Percentiles rank a stretch among this genome's conserved stretches.
Conservation (phyloP, 2,113 vertebrate genomes). For the Colius striatus region DNA sequence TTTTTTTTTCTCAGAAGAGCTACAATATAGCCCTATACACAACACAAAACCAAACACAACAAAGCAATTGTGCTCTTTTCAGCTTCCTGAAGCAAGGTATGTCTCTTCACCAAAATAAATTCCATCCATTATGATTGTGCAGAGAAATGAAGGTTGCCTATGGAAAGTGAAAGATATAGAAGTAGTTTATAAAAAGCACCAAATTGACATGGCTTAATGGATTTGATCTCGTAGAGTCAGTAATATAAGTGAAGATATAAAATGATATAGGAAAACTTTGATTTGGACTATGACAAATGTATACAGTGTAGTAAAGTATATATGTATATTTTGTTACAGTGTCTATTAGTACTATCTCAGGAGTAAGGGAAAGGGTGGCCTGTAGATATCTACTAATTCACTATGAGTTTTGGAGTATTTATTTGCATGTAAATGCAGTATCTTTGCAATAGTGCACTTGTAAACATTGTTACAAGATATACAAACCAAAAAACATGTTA, state of each 20-base stretch:
- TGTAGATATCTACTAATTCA: background rate
- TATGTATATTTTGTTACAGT: background rate
- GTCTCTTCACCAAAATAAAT: background rate
- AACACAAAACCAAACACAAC: background rate
- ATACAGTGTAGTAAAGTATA: background rate
- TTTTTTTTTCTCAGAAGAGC: background rate
- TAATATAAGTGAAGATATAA: background rate
- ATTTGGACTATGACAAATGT: background rate
- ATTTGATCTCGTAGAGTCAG: background rate
- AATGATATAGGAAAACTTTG: background rate
- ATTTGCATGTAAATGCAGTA: background rate
- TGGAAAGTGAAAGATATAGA: background rate
- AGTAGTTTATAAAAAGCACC: background rate
- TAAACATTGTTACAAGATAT: background rate
- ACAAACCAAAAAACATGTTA: background rate
- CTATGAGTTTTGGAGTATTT: background rate
- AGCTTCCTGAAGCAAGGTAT: background rate
- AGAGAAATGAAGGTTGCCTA: background rate
- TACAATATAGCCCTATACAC: background rate
- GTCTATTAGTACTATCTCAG: background rate
- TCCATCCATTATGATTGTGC: background rate
- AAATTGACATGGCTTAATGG: background rate
- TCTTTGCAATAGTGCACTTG: background rate
- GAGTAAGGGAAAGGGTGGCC: background rate
- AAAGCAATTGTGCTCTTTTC: rapidly evolving